Conservation (phyloP, 2,113 vertebrate genomes). For the Balaeniceps rex region DNA sequence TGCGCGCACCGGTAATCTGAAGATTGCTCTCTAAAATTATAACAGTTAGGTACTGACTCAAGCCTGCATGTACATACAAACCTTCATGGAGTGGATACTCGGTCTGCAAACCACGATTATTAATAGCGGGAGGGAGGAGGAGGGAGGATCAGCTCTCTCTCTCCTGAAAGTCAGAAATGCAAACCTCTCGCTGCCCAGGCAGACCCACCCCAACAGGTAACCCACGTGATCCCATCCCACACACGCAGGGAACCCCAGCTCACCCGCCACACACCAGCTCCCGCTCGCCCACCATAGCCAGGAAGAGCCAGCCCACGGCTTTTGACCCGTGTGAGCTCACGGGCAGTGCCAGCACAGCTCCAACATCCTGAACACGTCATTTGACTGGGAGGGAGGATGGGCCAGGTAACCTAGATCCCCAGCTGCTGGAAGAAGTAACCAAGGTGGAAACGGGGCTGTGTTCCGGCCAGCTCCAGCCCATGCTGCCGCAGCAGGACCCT, state of each 20-base stretch:
- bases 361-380: accelerated
- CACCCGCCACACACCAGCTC: neutral
- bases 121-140: neutral
- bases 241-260: neutral
- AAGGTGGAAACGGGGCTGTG: neutral
- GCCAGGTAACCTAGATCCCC: neutral
- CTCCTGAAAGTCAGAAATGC: neutral
- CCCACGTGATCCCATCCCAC: neutral
- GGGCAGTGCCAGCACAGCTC: neutral
- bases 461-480: neutral
- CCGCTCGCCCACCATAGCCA: neutral
- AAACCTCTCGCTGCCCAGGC: neutral
- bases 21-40: neutral
- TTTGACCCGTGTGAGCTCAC: neutral
- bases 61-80: neutral
- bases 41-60: neutral
- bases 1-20: accelerated
- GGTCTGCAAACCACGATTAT: neutral
- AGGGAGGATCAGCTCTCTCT: neutral
- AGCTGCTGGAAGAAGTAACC: neutral
- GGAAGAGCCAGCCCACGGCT: neutral
- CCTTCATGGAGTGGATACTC: neutral
- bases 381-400: accelerated
- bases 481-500: accelerated
- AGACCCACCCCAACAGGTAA: neutral